Conservation (phyloP, 2,797 vertebrate species). For the Adrianichthys oophorus region DNA sequence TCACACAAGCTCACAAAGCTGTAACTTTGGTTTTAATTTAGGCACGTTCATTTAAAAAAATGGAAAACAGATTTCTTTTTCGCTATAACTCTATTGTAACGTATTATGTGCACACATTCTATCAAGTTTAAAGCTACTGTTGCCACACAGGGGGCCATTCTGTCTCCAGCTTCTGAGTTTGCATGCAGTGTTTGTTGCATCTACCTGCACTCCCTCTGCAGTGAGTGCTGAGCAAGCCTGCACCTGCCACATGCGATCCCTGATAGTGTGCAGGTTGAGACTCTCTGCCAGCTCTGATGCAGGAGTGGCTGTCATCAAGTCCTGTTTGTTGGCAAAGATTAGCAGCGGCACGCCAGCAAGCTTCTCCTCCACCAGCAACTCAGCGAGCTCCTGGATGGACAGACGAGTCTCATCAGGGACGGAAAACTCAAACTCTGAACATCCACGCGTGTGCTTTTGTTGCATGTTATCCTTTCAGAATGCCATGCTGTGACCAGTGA, state of each 20-base stretch:
- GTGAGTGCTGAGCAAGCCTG: conserved; percentile 78
- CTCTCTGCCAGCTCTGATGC: conserved; percentile 75
- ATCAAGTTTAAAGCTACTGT: background rate
- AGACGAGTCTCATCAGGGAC: background rate
- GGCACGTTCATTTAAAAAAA: too few species aligned
- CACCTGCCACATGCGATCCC: conserved; percentile 80
- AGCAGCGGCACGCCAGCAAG: conserved; percentile 74
- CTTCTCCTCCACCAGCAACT: conserved; percentile 75
- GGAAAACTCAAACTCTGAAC: background rate
- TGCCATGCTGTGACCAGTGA: background rate
- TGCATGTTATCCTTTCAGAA: background rate
- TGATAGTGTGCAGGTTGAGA: conserved; percentile 73
- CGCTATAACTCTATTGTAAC: too few species aligned
- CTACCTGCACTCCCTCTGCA: conserved; percentile 77
- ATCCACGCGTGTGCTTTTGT: too few species aligned
- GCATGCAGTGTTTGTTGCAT: background rate
- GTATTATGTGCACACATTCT: too few species aligned
- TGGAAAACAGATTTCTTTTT: too few species aligned
- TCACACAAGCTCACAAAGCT: too few species aligned
- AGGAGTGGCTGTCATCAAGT: conserved; percentile 73
- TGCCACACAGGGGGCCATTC: conserved; percentile 1
- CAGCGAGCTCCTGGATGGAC: conserved; percentile 67
- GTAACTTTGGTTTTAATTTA: too few species aligned
- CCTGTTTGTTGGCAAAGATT: conserved; percentile 81
- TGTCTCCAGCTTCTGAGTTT: conserved; percentile 9